Evolutionary conservation across 35 echinoderm and acorn worm genomes (phyloP).

Genomic region (Lytechinus pictus): DNA sequence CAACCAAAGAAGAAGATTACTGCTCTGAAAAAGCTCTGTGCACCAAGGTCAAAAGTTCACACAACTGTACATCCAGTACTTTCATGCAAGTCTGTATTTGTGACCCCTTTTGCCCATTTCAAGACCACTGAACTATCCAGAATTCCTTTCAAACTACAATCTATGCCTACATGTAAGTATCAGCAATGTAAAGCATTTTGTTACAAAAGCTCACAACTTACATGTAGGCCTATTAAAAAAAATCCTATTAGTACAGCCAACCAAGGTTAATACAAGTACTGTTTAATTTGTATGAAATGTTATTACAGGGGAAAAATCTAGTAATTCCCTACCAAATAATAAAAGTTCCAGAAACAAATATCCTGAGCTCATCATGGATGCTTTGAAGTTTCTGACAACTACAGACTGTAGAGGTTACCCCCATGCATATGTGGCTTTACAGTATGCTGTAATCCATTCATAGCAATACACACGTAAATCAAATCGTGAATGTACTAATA

Average conservation of each 20-base stretch:
- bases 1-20: neutral
- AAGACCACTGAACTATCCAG: neutral
- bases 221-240: neutral
- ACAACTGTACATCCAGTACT: constrained; percentile 28
- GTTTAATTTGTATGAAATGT: neutral
- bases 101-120: neutral
- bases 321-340: neutral
- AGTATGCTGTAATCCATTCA: neutral
- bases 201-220: neutral
- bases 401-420: neutral
- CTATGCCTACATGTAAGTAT: neutral
- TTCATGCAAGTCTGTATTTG: neutral
- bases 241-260: neutral
- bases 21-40: neutral
- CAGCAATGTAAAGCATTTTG: neutral
- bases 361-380: neutral
- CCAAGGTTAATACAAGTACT: neutral
- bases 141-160: neutral
- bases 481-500: neutral
- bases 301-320: neutral
- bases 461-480: neutral
- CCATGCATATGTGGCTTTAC: neutral
- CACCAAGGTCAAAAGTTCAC: constrained; percentile 24
- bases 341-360: neutral
- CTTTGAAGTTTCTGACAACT: neutral